Base-by-base conservation (phyloP, 64 coral and sea anemone genomes). In the Platygyra sinensis region DNA sequence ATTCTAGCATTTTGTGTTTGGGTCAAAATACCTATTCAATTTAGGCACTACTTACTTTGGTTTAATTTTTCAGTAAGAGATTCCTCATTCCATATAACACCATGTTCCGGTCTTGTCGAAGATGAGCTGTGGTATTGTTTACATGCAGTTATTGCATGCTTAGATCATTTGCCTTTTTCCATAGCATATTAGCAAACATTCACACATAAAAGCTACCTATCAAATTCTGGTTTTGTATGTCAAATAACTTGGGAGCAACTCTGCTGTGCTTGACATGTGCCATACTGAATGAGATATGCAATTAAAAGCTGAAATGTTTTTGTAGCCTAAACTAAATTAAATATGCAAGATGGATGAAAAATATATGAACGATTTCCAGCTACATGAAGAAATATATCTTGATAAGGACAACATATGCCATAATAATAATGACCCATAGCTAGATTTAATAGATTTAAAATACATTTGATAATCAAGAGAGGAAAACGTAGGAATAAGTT, bases 1-100 rank as follows among this genome's bases (percentile, higher is more conserved):
- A 85, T 85, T 83, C 29, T 39, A 28, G 49, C 24, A 55, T 79
- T 17, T 79, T 57, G 20, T 57, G n/a, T 22, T 28, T 69, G 76
- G 51, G 22, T 16, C 28, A 27, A 79, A 79, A 85, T 1, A 42
- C 24, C 17, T 33, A 29, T 85, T 85, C 9, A 72, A 64, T 30
- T 49, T 52, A 51, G 10, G 20, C 27, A 52, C 63, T 27, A 52
- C 63, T 85, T 71, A 6, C 30, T 50, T 71, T 51, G 62, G 72
- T 85, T 51, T 85, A 51, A 46, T 72, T 36, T 1, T 36, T 36
- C 51, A 61, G 60, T 33, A 83, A 80, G 29, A 61, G 16, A 31
- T 79, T 79, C 13, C 5, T 8, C 14, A 79, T 4, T 16, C 38
- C 22, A 10, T 3, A 51, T 71, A 20, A 24, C 38, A 29, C 15